These are phyloP conservation scores for Sycobia sp. DNA, from an alignment of 1,140 invertebrate species.

Conservation along the genomic window DNA sequence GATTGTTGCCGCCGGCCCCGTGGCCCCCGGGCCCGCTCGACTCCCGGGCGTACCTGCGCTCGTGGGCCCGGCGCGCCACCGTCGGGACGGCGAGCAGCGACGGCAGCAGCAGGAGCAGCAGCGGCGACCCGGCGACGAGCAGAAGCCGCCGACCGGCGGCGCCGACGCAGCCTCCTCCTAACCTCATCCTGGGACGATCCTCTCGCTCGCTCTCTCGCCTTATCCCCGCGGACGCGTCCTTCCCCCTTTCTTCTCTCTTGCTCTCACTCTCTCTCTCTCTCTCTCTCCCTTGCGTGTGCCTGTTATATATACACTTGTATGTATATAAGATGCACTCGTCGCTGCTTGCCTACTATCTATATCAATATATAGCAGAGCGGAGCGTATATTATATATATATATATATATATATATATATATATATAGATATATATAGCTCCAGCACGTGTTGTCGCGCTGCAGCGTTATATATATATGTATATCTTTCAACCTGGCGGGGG, in stretches of 20 bases:
- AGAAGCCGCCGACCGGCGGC: too few species aligned
- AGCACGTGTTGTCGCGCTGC: too few species aligned
- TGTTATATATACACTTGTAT: too few species aligned
- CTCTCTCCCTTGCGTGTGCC: background rate
- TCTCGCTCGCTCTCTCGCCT: background rate
- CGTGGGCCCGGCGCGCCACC: background rate
- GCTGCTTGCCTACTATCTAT: too few species aligned
- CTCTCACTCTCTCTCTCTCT: background rate
- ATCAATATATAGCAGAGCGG: too few species aligned
- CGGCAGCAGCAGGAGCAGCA: too few species aligned
- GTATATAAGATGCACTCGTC: too few species aligned
- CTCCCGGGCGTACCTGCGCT: background rate
- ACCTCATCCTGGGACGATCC: conserved; percentile 10
- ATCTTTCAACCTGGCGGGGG: too few species aligned
- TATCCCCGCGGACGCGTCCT: background rate
- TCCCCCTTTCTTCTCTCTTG: background rate
- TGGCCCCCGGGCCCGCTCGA: background rate
- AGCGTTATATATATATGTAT: too few species aligned
- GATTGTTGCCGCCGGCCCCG: conserved; percentile 26
- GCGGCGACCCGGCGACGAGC: background rate
- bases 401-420: too few species aligned
- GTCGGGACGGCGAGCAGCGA: conserved; percentile 2
- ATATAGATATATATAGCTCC: too few species aligned
- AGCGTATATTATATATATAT: too few species aligned
- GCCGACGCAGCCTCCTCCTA: conserved; percentile 38